Conservation (phyloP, 2,888 invertebrate species). For the Bhutanitis thaidina region DNA sequence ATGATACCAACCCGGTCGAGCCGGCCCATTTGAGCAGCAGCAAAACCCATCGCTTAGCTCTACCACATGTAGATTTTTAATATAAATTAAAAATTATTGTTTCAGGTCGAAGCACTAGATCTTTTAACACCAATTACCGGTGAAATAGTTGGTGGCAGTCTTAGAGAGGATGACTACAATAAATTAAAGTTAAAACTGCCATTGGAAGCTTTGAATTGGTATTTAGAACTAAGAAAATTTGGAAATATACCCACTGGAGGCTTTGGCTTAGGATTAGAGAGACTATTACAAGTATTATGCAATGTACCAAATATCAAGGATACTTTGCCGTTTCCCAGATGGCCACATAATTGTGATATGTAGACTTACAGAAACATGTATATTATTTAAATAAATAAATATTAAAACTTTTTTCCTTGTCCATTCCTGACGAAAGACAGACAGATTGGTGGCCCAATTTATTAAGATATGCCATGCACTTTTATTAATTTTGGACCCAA, state of each 20-base stretch:
- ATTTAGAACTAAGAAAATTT: slow-evolving; percentile 91
- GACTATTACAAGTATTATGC: slow-evolving; percentile 90
- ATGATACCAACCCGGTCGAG: too few relatives aligned
- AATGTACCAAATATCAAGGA: slow-evolving; percentile 95
- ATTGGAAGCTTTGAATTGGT: slow-evolving; percentile 86
- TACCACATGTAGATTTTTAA: too few relatives aligned
- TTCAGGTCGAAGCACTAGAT: slow-evolving; percentile 90
- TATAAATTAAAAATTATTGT: slow-evolving; percentile 21
- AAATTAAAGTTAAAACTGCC: slow-evolving; percentile 83
- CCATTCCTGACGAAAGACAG: too few relatives aligned
- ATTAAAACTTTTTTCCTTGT: background rate
- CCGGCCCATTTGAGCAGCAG: too few relatives aligned
- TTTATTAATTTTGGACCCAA: too few relatives aligned
- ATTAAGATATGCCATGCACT: too few relatives aligned
- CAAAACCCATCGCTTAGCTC: too few relatives aligned
- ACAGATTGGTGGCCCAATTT: too few relatives aligned
- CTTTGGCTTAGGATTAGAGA: slow-evolving; percentile 97
- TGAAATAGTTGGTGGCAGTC: slow-evolving; percentile 96
- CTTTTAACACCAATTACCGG: slow-evolving; percentile 93
- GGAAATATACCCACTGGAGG: slow-evolving; percentile 96
- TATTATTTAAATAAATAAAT: background rate
- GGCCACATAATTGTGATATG: slow-evolving; percentile 92
- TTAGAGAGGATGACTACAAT: slow-evolving; percentile 90
- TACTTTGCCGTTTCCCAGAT: slow-evolving; percentile 95
- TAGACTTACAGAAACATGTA: slow-evolving; percentile 37